Percentiles rank a stretch among this genome's conserved stretches.
Conservation (phyloP, 2,888 invertebrate genomes). For the Himalopsyche anomala region DNA sequence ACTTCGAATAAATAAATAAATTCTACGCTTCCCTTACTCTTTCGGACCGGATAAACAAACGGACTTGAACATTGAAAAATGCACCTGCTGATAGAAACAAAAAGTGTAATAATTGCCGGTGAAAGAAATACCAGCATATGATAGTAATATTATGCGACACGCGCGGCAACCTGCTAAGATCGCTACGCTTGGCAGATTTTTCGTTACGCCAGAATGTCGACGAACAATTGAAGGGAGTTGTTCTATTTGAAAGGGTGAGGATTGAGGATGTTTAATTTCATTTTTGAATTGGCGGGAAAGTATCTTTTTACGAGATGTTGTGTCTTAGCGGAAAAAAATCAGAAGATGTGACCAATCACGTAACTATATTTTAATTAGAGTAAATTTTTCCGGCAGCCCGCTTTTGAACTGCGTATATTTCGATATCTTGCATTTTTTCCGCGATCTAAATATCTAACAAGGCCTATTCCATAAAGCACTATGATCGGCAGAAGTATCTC, state of each 20-base stretch:
- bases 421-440: no score
- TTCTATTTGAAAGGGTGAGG: slow-evolving; percentile 1
- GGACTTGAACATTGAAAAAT: slow-evolving; percentile 48
- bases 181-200: slow-evolving; percentile 43
- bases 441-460: no score
- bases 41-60: slow-evolving; percentile 62
- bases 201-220: slow-evolving; percentile 39
- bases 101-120: slow-evolving; percentile 58
- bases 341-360: no score
- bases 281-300: background rate
- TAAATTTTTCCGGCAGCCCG: no score
- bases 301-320: no score
- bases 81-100: slow-evolving; percentile 63
- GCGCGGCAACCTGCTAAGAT: slow-evolving; percentile 53
- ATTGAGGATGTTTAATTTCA: background rate
- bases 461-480: no score
- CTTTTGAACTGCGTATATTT: no score
- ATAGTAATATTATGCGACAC: slow-evolving; percentile 50
- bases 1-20: slow-evolving; percentile 58
- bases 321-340: no score
- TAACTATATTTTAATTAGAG: no score
- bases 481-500: no score
- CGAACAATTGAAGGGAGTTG: background rate
- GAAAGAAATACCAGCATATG: slow-evolving; percentile 59
- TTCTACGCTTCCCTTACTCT: slow-evolving; percentile 60